Evolutionary conservation across 2,888 invertebrate species (phyloP).

Genomic region (Tortricodes alternella): DNA sequence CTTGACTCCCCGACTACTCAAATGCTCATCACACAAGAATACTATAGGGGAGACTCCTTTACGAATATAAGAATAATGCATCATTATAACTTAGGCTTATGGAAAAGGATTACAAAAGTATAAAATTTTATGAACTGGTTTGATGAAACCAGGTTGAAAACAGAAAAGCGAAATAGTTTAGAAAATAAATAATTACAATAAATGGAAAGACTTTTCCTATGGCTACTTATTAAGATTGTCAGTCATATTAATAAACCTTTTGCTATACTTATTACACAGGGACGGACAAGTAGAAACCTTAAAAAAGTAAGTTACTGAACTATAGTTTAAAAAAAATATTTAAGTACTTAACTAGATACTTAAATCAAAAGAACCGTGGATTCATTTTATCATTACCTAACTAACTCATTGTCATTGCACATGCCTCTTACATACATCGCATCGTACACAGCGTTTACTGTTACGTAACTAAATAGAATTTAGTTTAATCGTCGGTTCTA

Average conservation of each 20-base stretch:
- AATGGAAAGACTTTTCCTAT: slow-evolving; percentile 21
- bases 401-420: slow-evolving; percentile 25
- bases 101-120: too few species aligned
- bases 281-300: slow-evolving; percentile 19
- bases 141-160: too few species aligned
- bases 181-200: too few species aligned
- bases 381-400: background rate
- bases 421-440: background rate
- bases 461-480: background rate
- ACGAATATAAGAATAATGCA: too few species aligned
- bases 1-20: too few species aligned
- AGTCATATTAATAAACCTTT: slow-evolving; percentile 11
- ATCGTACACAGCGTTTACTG: background rate
- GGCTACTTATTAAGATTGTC: slow-evolving; percentile 23
- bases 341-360: slow-evolving; percentile 8
- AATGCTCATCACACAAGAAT: too few species aligned
- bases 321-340: slow-evolving; percentile 12
- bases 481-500: background rate
- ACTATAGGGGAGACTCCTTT: too few species aligned
- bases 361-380: background rate
- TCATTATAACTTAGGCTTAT: too few species aligned
- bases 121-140: too few species aligned
- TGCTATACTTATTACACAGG: slow-evolving; percentile 7
- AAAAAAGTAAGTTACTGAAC: background rate
- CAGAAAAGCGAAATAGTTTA: too few species aligned